Evolutionary conservation across 2,113 vertebrate genomes (phyloP).

Genomic region (Sylvia atricapilla): DNA sequence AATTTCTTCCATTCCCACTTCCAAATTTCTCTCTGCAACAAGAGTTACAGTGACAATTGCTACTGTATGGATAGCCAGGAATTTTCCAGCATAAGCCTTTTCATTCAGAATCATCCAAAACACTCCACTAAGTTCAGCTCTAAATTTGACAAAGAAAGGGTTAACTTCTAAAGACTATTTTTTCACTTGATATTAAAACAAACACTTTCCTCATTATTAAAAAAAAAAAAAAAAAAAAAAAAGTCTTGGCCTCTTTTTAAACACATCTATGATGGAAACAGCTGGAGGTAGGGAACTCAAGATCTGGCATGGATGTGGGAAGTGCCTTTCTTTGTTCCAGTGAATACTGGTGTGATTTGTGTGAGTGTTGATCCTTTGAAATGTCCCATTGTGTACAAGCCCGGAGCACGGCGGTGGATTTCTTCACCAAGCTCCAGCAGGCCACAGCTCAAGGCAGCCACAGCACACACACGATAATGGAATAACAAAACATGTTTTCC

Average conservation of each 20-base stretch:
- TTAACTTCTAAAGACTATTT: slow-evolving; percentile 24
- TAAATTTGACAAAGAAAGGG: not conserved
- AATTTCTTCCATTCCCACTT: slow-evolving; percentile 18
- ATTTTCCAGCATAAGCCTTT: not conserved
- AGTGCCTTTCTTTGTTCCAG: slow-evolving; percentile 63
- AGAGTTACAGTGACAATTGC: not conserved
- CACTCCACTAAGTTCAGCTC: not conserved
- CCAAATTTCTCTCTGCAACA: not conserved
- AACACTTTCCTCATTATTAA: slow-evolving; percentile 37
- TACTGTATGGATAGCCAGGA: not conserved
- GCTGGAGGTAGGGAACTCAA: slow-evolving; percentile 61
- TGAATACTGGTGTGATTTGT: slow-evolving; percentile 45
- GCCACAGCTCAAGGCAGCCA: not conserved
- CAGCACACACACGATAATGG: not conserved
- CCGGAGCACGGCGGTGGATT: not conserved
- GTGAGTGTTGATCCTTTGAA: slow-evolving; percentile 12
- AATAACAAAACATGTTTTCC: not conserved
- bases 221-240: not conserved
- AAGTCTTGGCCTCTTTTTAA: slow-evolving; percentile 42
- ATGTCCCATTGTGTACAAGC: slow-evolving; percentile 20
- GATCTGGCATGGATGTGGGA: slow-evolving; percentile 60
- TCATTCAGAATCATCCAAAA: slow-evolving; percentile 34
- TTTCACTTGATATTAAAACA: slow-evolving; percentile 53
- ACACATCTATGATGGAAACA: slow-evolving; percentile 61
- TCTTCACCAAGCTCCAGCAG: not conserved